Base-by-base conservation (phyloP, 2,113 vertebrate species). In the Madoqua kirkii region DNA sequence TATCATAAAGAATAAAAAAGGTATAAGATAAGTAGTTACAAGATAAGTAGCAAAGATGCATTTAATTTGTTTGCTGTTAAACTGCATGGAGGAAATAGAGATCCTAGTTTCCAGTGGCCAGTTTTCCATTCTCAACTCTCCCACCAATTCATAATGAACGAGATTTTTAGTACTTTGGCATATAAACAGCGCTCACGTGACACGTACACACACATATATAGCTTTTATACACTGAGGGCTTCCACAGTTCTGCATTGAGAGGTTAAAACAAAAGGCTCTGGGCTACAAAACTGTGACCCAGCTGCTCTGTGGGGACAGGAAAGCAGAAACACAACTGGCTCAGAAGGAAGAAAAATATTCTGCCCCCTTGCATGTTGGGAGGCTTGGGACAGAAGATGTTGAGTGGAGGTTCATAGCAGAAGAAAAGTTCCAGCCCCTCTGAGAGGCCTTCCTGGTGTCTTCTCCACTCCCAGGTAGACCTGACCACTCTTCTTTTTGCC, bases 261-360 rank as follows among this genome's bases (percentile, higher is more conserved):
- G 15, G 71, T 33, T 6, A 36, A 60, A 62, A 79, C 13, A 23
- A 45, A 23, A 78, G 60, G 5, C 40, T 85, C 40, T 55, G 31
- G 12, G 12, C 83, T 87, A 9, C 23, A 43, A 60, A 91, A 27
- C 13, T 36, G 45, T 25, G 36, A 74, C 7, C 13, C 54, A 14
- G 33, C 17, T 90, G 17, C n/a, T 16, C 9, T 31, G 21, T 6
- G 40, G 67, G 6, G 25, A 62, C 36, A 43, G 48, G 57, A 67
- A 71, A 87, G 27, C 62, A 64, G 74, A 91, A 81, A 89, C 55
- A 78, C 19, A 60, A 12, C n/a, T 62, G 62, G 76, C 19, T 79
- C 43, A 15, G 11, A 54, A 95, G 27, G 52, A 81, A 52, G 31
- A 17, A 86, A 92, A 64, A 16, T 48, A 2, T 59, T 55, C 40